Evolutionary conservation across 1,140 invertebrate species (phyloP).

Genomic region (Theocolax elegans): DNA sequence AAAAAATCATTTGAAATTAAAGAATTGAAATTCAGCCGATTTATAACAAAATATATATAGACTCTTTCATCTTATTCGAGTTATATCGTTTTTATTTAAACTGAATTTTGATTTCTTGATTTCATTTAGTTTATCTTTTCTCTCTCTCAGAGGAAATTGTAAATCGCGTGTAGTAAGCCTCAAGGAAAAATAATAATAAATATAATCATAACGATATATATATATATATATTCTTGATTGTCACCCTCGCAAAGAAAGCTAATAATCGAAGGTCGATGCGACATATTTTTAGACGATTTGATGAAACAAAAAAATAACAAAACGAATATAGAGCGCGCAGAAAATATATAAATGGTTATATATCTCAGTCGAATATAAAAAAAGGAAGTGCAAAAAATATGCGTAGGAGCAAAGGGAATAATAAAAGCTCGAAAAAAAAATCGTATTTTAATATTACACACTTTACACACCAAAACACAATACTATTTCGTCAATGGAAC

Average conservation of each 20-base stretch:
- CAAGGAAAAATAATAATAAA: constrained; percentile 17
- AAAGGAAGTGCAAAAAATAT: background rate
- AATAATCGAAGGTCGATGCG: constrained; percentile 31
- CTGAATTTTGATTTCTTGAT: constrained; percentile 1
- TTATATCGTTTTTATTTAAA: too few species aligned
- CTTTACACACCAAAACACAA: constrained; percentile 14
- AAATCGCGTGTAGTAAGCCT: background rate
- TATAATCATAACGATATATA: too few species aligned
- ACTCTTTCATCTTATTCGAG: too few species aligned
- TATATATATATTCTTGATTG: constrained; percentile 40
- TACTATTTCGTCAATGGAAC: constrained; percentile 41
- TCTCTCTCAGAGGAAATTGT: background rate
- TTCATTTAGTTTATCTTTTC: background rate
- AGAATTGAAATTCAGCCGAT: background rate
- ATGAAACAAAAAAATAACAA: too few species aligned
- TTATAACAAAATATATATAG: too few species aligned
- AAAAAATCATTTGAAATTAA: constrained; percentile 6
- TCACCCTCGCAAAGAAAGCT: background rate
- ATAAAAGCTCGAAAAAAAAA: constrained; percentile 37
- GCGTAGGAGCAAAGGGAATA: too few species aligned
- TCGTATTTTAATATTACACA: constrained; percentile 56
- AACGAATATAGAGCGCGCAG: constrained; percentile 43
- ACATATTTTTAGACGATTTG: constrained; percentile 60
- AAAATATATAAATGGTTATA: constrained; percentile 7
- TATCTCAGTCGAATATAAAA: background rate